phyloP scores from a whole-genome alignment of 2,888 invertebrate genomes.

The Campoplex capitator region DNA sequence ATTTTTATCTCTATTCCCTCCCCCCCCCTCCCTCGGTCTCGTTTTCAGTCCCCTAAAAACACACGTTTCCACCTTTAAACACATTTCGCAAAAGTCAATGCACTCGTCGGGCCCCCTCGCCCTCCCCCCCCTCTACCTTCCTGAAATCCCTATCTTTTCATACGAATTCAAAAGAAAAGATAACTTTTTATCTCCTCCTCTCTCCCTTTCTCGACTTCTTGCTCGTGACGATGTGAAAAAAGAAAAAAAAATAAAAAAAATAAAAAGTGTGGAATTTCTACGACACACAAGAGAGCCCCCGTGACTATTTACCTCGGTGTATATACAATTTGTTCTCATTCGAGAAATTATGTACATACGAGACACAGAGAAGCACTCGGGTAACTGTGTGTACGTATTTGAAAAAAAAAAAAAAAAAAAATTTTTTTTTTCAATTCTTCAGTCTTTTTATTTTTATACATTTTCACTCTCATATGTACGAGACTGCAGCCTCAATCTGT shows the following conservation, averaged over 20 bases:
- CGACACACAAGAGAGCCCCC: conserved; percentile 49
- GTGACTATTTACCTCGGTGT: conserved; percentile 50
- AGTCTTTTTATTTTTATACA: neutral
- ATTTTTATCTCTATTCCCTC: neutral
- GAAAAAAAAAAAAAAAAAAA: too few species aligned
- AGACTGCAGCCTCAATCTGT: conserved; percentile 40
- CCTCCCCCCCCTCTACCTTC: neutral
- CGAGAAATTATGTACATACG: conserved; percentile 26
- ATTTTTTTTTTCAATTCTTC: too few species aligned
- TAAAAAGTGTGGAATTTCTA: conserved; percentile 54
- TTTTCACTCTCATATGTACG: neutral
- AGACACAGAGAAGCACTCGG: neutral
- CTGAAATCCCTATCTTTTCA: conserved; percentile 9
- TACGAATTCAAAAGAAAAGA: conserved; percentile 19
- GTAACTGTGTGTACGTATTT: neutral
- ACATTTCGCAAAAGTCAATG: conserved; percentile 44
- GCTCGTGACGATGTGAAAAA: conserved; percentile 3
- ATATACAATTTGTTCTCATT: conserved; percentile 27
- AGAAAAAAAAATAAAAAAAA: neutral
- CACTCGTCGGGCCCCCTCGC: neutral
- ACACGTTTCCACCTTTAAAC: neutral
- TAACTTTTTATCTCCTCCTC: conserved; percentile 14
- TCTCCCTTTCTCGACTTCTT: neutral
- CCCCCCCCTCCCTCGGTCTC: too few species aligned
- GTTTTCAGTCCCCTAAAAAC: neutral